Percentiles rank a stretch among this genome's conserved stretches.
Evolutionary conservation across 92 coral and sea anemone species (phyloP).

Genomic region (Chrysogorgia sp.): DNA sequence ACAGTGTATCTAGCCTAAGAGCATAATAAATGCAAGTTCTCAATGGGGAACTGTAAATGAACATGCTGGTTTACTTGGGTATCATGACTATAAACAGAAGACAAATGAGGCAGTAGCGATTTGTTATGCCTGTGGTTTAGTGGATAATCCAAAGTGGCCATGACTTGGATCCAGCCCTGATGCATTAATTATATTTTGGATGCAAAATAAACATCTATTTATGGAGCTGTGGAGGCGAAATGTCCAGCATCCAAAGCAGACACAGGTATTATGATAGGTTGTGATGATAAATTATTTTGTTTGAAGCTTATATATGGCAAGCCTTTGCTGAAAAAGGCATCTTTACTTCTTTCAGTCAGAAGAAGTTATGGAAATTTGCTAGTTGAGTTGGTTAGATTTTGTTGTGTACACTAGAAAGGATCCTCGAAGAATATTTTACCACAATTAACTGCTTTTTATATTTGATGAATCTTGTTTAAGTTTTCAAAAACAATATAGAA

Average conservation of each 20-base stretch:
- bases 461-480: no score
- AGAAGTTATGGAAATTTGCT: constrained; percentile 42
- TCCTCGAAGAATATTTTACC: neutral
- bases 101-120: neutral
- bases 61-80: constrained; percentile 5
- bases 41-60: constrained; percentile 33
- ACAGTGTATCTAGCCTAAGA: no score
- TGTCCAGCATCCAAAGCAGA: constrained; percentile 58
- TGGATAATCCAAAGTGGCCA: constrained; percentile 58
- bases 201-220: constrained; percentile 31
- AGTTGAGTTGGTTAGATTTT: constrained; percentile 41
- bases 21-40: constrained; percentile 32
- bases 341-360: constrained; percentile 1
- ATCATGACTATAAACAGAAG: constrained; percentile 10
- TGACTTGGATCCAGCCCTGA: constrained; percentile 58
- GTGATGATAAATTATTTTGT: constrained; percentile 35
- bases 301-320: constrained; percentile 52
- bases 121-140: constrained; percentile 55
- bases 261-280: constrained; percentile 2
- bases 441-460: no score
- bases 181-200: constrained; percentile 45
- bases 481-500: no score
- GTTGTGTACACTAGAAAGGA: constrained; percentile 49
- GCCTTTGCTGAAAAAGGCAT: constrained; percentile 37
- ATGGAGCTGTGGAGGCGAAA: constrained; percentile 54